phyloP scores from a whole-genome alignment of 2,888 invertebrate species.

The Oligia fasciuncula region DNA sequence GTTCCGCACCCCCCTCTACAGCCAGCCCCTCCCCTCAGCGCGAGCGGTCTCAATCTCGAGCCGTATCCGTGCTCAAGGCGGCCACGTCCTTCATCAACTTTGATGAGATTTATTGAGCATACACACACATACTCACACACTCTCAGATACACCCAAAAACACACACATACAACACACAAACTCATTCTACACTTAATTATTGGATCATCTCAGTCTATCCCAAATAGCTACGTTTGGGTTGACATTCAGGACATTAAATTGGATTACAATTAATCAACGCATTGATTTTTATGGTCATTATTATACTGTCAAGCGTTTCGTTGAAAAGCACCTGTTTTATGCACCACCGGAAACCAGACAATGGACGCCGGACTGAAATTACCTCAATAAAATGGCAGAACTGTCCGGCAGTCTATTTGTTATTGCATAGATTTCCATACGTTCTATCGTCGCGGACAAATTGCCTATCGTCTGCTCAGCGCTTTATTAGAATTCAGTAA shows the following conservation, averaged over 20 bases:
- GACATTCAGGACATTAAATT: not conserved
- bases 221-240: not conserved
- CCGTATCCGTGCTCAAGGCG: slow-evolving; percentile 84
- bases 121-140: not conserved
- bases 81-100: slow-evolving; percentile 87
- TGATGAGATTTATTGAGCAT: slow-evolving; percentile 82
- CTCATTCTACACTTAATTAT: not conserved
- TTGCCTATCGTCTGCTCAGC: not conserved
- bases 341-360: not conserved
- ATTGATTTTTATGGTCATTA: not conserved
- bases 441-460: not conserved
- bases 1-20: slow-evolving; percentile 81
- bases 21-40: slow-evolving; percentile 77
- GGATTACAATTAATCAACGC: not conserved
- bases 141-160: too few species aligned
- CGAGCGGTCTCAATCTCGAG: slow-evolving; percentile 82
- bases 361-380: not conserved
- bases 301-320: not conserved
- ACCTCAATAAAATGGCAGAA: not conserved
- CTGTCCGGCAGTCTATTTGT: not conserved
- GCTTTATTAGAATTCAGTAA: not conserved
- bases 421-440: not conserved
- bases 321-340: not conserved
- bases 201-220: not conserved
- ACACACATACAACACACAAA: not conserved